These are phyloP conservation scores for Drosophila phalerata DNA, from an alignment of 2,888 invertebrate genomes.

Conservation along the genomic window DNA sequence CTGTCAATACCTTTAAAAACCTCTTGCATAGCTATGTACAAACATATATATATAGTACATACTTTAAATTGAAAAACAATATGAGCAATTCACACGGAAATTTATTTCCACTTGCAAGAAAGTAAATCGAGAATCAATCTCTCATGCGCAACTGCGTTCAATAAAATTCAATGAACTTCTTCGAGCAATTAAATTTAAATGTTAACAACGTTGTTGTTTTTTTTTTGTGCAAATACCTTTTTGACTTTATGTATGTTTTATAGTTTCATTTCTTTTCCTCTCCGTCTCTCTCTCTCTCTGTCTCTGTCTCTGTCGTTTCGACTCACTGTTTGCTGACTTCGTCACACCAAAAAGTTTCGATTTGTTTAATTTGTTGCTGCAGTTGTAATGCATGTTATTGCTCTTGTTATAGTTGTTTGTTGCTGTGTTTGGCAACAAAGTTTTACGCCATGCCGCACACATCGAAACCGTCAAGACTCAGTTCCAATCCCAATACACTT, in stretches of 20 bases:
- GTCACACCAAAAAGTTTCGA: conserved; percentile 52
- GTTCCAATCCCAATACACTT: background rate
- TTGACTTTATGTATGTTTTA: conserved; percentile 33
- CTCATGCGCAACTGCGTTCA: conserved; percentile 1
- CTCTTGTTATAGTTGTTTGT: conserved; percentile 30
- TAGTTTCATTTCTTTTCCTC: conserved; percentile 2
- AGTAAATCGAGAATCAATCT: background rate
- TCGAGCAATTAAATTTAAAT: conserved; percentile 22
- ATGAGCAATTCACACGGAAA: background rate
- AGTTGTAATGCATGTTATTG: conserved; percentile 41
- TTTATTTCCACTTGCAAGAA: background rate
- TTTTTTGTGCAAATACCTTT: conserved; percentile 10
- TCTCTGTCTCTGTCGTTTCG: background rate
- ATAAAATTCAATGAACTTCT: conserved; percentile 17
- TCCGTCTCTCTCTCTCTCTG: background rate
- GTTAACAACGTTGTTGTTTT: conserved; percentile 31
- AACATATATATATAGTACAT: background rate
- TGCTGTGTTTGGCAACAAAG: conserved; percentile 72
- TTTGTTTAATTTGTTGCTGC: conserved; percentile 71
- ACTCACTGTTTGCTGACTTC: conserved; percentile 15
- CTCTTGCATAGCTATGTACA: no score
- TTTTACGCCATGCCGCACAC: conserved; percentile 67
- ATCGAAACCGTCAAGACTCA: conserved; percentile 14
- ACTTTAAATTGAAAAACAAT: background rate
- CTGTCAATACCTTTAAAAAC: background rate